Evolutionary conservation across 2,888 invertebrate species (phyloP).

Genomic region (Cantharis lateralis): DNA sequence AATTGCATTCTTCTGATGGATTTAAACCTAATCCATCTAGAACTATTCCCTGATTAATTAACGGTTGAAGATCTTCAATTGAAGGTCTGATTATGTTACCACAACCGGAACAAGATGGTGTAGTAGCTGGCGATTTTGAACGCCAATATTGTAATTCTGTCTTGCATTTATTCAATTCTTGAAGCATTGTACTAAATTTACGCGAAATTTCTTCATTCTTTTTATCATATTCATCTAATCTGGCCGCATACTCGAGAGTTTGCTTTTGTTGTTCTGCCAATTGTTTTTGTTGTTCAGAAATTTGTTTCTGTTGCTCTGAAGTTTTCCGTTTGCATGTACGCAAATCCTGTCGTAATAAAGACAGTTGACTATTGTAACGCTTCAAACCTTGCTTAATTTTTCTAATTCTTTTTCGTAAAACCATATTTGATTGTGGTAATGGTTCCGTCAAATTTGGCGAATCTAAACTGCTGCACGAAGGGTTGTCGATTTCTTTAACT

Average conservation of each 20-base stretch:
- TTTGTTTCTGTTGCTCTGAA: slow-evolving; percentile 83
- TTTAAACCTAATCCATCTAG: slow-evolving; percentile 58
- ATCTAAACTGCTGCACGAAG: slow-evolving; percentile 58
- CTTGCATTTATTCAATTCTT: slow-evolving; percentile 91
- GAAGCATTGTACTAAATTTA: slow-evolving; percentile 83
- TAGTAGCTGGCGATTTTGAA: slow-evolving; percentile 80
- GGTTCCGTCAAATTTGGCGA: slow-evolving; percentile 59
- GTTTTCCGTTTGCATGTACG: slow-evolving; percentile 82
- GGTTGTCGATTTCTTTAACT: slow-evolving; percentile 56
- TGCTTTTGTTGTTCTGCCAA: slow-evolving; percentile 76
- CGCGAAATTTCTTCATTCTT: slow-evolving; percentile 89
- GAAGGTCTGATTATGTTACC: slow-evolving; percentile 65
- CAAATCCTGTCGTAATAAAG: slow-evolving; percentile 77
- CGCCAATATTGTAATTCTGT: slow-evolving; percentile 91
- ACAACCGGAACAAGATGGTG: slow-evolving; percentile 74
- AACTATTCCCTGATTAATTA: slow-evolving; percentile 65
- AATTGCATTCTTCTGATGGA: slow-evolving; percentile 45
- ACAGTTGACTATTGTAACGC: slow-evolving; percentile 81
- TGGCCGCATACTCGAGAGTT: slow-evolving; percentile 77
- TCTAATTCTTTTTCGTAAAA: slow-evolving; percentile 81
- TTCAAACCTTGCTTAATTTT: slow-evolving; percentile 91
- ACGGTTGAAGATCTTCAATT: slow-evolving; percentile 65
- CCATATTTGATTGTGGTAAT: slow-evolving; percentile 84
- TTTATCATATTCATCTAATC: slow-evolving; percentile 88
- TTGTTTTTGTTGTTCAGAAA: slow-evolving; percentile 75